phyloP scores from a whole-genome alignment of 1,140 invertebrate species.

The Ceratoteleas bidentatus region DNA sequence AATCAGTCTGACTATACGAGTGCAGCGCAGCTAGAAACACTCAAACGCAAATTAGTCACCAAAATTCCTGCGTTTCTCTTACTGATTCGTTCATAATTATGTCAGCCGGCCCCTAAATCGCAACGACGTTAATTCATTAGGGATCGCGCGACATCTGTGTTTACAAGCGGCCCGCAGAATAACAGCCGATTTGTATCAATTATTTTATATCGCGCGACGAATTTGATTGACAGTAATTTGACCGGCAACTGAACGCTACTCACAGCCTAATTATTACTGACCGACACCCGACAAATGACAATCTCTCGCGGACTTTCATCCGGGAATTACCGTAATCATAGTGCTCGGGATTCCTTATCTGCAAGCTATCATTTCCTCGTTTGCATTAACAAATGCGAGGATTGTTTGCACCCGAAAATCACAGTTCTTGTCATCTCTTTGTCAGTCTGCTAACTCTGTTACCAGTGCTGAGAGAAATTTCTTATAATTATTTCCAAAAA shows the following conservation, averaged over 20 bases:
- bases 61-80: no score
- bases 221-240: constrained; percentile 57
- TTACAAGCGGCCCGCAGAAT: constrained; percentile 44
- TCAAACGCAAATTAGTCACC: no score
- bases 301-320: constrained; percentile 20
- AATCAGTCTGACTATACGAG: no score
- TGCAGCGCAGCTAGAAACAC: no score
- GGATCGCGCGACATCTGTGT: constrained; percentile 52
- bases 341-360: constrained; percentile 6
- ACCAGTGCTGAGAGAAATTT: no score
- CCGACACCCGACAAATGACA: constrained; percentile 40
- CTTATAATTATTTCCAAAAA: no score
- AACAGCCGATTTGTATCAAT: constrained; percentile 59
- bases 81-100: constrained; percentile 32
- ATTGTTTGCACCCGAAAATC: not conserved
- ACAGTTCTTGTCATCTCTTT: no score
- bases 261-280: constrained; percentile 37
- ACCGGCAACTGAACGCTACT: constrained; percentile 15
- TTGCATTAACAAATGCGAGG: not conserved
- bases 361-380: not conserved
- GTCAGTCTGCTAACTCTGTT: no score
- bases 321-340: constrained; percentile 22
- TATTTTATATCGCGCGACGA: constrained; percentile 50
- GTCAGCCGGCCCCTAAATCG: constrained; percentile 13
- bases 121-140: constrained; percentile 45